Percentiles rank a stretch among this genome's conserved stretches.
Evolutionary conservation across 2,888 invertebrate genomes (phyloP).

Genomic region (Drosophila seclusa): DNA sequence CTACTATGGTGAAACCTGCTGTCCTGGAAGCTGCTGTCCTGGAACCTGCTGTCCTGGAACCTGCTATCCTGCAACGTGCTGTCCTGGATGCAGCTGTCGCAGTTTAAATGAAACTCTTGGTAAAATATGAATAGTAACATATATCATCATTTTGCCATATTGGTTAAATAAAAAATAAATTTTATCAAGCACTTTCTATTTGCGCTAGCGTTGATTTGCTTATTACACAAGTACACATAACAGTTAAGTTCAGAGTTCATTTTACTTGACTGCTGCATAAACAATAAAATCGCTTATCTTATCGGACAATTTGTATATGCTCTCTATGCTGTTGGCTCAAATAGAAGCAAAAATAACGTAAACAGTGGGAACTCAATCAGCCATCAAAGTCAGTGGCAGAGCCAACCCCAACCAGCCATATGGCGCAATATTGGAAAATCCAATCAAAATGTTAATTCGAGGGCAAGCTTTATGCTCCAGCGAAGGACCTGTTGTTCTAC

Average conservation of each 20-base stretch:
- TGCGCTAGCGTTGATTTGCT: background rate
- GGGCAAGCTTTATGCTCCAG: constrained; percentile 38
- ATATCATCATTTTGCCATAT: constrained; percentile 12
- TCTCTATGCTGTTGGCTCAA: constrained; percentile 4
- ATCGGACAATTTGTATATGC: constrained; percentile 46
- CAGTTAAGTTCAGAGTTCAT: constrained; percentile 1
- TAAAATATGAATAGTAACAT: background rate
- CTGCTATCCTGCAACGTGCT: background rate
- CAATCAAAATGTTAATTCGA: constrained; percentile 79
- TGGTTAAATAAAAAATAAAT: constrained; percentile 44
- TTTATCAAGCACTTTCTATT: constrained; percentile 6
- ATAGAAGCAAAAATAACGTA: constrained; percentile 35
- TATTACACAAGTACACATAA: background rate
- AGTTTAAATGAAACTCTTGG: constrained; percentile 5
- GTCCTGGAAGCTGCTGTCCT: background rate
- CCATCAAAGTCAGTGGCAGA: constrained; percentile 57
- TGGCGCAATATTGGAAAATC: constrained; percentile 80
- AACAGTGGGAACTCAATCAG: constrained; percentile 34
- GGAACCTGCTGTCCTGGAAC: background rate
- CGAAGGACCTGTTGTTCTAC: constrained; percentile 32
- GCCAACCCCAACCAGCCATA: constrained; percentile 57
- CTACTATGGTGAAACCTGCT: background rate
- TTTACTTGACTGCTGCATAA: constrained; percentile 17
- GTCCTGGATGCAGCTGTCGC: background rate
- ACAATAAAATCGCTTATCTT: constrained; percentile 56